These are phyloP conservation scores for Anguilla obscura DNA, from an alignment of 2,797 vertebrate genomes.

Conservation along the genomic window DNA sequence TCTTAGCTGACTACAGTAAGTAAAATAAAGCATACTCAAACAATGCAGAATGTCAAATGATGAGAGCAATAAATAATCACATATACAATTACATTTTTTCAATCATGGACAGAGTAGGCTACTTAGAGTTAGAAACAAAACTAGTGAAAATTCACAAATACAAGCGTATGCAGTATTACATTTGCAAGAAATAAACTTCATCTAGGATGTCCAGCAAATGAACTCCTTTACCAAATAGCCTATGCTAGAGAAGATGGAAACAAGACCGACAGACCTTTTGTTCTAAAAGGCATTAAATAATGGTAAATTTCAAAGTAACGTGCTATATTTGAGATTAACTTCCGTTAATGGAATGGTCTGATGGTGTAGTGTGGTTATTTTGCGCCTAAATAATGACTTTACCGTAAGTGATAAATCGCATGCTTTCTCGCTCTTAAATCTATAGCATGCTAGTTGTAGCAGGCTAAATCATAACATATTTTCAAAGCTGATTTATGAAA, in stretches of 20 bases:
- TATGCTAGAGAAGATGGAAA: background rate
- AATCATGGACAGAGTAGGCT: too few species aligned
- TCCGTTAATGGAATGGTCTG: background rate
- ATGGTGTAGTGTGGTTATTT: background rate
- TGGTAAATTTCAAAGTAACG: too few species aligned
- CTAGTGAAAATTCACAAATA: too few species aligned
- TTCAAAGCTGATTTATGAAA: background rate
- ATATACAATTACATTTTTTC: background rate
- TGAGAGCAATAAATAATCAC: background rate
- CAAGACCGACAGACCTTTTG: background rate
- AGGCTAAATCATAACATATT: too few species aligned
- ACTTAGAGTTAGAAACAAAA: too few species aligned
- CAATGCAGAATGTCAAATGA: background rate
- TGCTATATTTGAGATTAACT: too few species aligned
- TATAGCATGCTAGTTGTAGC: background rate
- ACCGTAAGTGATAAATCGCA: background rate
- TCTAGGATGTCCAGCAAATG: background rate
- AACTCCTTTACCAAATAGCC: background rate
- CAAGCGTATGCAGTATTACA: too few species aligned
- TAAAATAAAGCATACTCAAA: background rate
- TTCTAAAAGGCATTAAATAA: too few species aligned
- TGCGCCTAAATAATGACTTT: background rate
- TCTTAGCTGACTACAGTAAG: background rate
- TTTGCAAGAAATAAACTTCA: too few species aligned
- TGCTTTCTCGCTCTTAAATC: background rate